Base-by-base conservation (phyloP, 2,888 invertebrate species). In the Stegana nigrithorax region DNA sequence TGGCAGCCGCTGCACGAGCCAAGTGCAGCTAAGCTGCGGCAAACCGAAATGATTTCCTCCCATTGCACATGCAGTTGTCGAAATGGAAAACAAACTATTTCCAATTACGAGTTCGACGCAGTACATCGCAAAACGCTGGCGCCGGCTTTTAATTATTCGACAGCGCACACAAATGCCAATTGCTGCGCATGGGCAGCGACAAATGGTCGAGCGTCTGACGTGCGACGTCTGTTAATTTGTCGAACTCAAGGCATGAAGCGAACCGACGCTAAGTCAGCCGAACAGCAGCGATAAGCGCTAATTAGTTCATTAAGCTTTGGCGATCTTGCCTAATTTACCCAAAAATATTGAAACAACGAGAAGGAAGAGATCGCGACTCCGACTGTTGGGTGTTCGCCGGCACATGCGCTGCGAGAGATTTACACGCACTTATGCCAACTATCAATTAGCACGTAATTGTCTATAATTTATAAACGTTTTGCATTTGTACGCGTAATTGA, bases 361-460 rank as follows among this genome's bases (percentile, higher is more conserved):
- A n/a, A n/a, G n/a, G n/a, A n/a, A n/a, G n/a, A n/a, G n/a, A n/a
- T n/a, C n/a, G n/a, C n/a, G n/a, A n/a, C n/a, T n/a, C n/a, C n/a
- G n/a, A n/a, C n/a, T n/a, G n/a, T n/a, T 55, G 29, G 53, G 29
- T 14, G 29, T 53, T 29, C 51, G 27, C 29, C 27, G 17, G 10
- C 7, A 19, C 21, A 8, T 25, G 5, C n/a, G 47, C 12, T 23
- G 2, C n/a, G 25, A 8, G 23, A 23, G 25, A 12, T 47, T 47
- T 21, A 23, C 47, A 47, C 42, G 57, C 42, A 57, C 23, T 25
- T n/a, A 25, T 17, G 19, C 27, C 47, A 53, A 51, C 42, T 64
- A 12, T 39, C 71, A 75, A 75, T 79, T 75, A 72, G 70, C 79
- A 74, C 70, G 71, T 75, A 77, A 73, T 73, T 75, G 70, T 66